Evolutionary conservation across 1,140 invertebrate genomes (phyloP), one percentile per base, ranked within the genome.

Genomic region (Akabosia matsudoensis): DNA sequence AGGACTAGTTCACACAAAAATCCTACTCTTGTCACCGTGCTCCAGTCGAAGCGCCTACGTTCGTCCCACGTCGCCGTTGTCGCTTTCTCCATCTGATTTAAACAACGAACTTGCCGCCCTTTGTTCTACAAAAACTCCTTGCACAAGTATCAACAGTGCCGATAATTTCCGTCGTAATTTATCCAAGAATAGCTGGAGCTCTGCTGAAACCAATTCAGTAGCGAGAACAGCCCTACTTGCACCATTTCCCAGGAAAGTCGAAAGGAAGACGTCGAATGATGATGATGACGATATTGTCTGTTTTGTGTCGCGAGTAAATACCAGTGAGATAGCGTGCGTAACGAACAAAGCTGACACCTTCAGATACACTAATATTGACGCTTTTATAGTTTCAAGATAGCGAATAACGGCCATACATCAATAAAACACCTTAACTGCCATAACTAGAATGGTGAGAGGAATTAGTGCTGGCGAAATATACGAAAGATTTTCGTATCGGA

Each of bases 351-450:
- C 14, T 30, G 28, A 22, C 24, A 67, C 13, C 54, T 4, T 3
- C 61, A 67, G 28, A 2, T 31, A 22, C 61, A 67, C 28, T 30
- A 28, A 7, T 31, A 30, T 67, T 30, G 31, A n/a, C 61, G 28
- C 1, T 31, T 67, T 67, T 13, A 31, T 28, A 31, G 28, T 67
- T 30, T 67, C 61, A 67, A 67, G 61, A 67, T 67, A 67, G 61
- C 61, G 31, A 67, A 67, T 24, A 67, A 67, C 24, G 4, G 7
- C 3, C 24, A 30, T 4, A 67, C 26, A 67, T 28, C 24, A 31
- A 30, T 67, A 67, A 24, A 67, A n/a, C n/a, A n/a, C n/a, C n/a
- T n/a, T 45, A 10, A 45, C 18, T 45, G 37, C 18, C 37, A 45
- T 45, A 45, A 45, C 37, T n/a, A n/a, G n/a, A n/a, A n/a, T n/a